A percentile compares a stretch with the other conserved stretches of the same genome.
Evolutionary conservation across 2,888 invertebrate species (phyloP).

Genomic region (Plusia festucae): DNA sequence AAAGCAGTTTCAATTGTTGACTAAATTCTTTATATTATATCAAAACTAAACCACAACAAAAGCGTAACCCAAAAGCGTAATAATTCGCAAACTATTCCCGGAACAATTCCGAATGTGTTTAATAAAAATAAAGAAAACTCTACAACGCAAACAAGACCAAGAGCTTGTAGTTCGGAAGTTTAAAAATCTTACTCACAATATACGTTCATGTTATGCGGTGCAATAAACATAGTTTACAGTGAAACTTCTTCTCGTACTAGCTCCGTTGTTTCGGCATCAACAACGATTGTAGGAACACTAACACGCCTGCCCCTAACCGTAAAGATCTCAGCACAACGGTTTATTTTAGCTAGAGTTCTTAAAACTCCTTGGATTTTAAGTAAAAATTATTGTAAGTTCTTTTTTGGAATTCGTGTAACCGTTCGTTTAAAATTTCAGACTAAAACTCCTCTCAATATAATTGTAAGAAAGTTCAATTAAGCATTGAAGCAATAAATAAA

Average conservation of each 20-base stretch:
- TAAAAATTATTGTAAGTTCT: background rate
- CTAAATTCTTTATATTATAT: background rate
- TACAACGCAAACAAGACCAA: conserved; percentile 33
- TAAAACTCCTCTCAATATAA: no score
- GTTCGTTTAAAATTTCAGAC: no score
- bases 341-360: conserved; percentile 45
- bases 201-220: conserved; percentile 48
- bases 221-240: conserved; percentile 54
- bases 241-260: conserved; percentile 40
- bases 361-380: conserved; percentile 10
- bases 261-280: conserved; percentile 52
- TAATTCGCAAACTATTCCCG: conserved; percentile 19
- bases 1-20: background rate
- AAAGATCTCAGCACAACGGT: conserved; percentile 55
- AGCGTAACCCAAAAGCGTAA: conserved; percentile 7
- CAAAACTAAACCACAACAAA: background rate
- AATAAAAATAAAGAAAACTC: conserved; percentile 49
- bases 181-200: conserved; percentile 51
- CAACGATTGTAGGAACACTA: conserved; percentile 53
- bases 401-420: background rate
- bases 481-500: no score
- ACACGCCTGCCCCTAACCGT: conserved; percentile 55
- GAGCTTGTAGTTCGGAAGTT: conserved; percentile 34
- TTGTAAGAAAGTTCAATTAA: no score
- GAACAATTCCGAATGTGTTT: conserved; percentile 44